Evolutionary conservation across 1,140 invertebrate species (phyloP).

Genomic region (Harpegnathos saltator): DNA sequence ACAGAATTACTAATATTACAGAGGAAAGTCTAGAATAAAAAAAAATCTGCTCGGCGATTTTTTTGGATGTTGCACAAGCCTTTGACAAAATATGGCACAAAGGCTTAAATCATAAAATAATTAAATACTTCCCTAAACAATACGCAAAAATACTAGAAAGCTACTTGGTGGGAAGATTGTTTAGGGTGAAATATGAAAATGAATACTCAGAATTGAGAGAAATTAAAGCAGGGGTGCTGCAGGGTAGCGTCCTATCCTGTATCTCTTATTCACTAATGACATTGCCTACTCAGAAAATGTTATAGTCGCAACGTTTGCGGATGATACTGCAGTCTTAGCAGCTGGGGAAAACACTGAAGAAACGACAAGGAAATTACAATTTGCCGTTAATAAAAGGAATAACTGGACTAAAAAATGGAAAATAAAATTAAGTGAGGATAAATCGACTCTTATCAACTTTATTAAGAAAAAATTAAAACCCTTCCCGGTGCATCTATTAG

Average conservation of each 20-base stretch:
- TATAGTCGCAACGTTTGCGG: conserved; percentile 61
- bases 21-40: conserved; percentile 42
- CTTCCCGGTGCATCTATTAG: too few relatives aligned
- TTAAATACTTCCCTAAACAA: background rate
- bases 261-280: conserved; percentile 64
- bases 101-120: conserved; percentile 68
- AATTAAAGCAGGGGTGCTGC: conserved; percentile 44
- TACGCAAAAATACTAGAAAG: conserved; percentile 18
- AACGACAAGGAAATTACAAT: background rate
- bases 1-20: conserved; percentile 60
- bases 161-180: conserved; percentile 27
- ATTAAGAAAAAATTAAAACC: conserved; percentile 41
- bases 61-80: conserved; percentile 69
- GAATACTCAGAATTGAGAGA: background rate
- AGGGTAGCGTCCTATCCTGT: conserved; percentile 69
- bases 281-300: conserved; percentile 42
- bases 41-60: conserved; percentile 36
- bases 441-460: conserved; percentile 68
- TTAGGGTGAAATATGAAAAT: conserved; percentile 24
- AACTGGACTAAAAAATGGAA: conserved; percentile 71
- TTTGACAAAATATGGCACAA: conserved; percentile 78
- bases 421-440: conserved; percentile 67
- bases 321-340: conserved; percentile 73
- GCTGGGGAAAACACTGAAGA: background rate
- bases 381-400: conserved; percentile 40